Evolutionary conservation across 2,113 vertebrate genomes (phyloP), one percentile per base, ranked within the genome.

Genomic region (Myanophis thanlyinensis): DNA sequence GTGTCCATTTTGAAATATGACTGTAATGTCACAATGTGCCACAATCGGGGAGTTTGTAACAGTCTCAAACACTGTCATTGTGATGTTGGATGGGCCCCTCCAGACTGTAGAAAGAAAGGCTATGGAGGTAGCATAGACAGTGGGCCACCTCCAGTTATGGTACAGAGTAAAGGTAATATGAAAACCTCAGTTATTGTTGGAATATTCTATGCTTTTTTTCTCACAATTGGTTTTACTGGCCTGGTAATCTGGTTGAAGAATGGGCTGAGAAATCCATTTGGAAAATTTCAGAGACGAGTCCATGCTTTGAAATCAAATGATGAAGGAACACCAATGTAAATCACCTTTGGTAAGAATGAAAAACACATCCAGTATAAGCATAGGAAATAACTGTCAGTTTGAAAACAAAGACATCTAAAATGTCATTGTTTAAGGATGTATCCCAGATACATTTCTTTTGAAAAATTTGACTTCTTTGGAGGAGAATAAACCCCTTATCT

Each of bases 21-120:
- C 11, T 62, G 59, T 62, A 62, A 62, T 62, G 27, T 62, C 1
- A 5, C n/a, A 1, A 94, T 91, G 25, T 96, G 95, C 56, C 93
- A 95, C 54, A 87, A 92, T 92, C 95, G 90, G 8, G 96, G 96
- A 96, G 95, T 98, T 86, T 99, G 98, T 93, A 99, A 99, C 97
- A 98, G 97, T 80, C 98, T 98, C 90, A 98, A 93, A 94, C 98
- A 99, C 97, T 99, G 98, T 93, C 98, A 99, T 96, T 99, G 98
- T 92, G 89, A 95, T 0, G 51, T 96, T 2, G 97, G 98, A 86
- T 98, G 98, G 98, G 98, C 96, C 1, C 97, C 98, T 0, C 98
- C 98, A 0, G 88, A 95, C 94, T 99, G 98, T 53, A 95, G 98
- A 53, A 23, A 93, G 73, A 94, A 94, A 54, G 98, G 98, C 88